Evolutionary conservation across 2,113 vertebrate species (phyloP).

Genomic region (Suricata suricatta): DNA sequence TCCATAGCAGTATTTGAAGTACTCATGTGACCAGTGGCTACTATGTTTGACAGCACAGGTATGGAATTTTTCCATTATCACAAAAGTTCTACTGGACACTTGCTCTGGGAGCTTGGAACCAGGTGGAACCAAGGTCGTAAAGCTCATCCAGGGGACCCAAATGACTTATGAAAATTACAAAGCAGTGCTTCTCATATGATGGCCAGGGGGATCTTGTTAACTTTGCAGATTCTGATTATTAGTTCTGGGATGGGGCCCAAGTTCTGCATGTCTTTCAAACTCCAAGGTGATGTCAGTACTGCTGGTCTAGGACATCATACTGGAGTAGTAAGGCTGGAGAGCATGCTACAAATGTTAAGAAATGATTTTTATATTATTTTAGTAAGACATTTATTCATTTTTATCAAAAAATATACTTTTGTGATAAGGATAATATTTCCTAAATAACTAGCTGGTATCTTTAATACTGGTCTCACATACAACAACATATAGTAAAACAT

Average conservation of each 20-base stretch:
- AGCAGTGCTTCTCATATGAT: neutral
- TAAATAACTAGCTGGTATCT: neutral
- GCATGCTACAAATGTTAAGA: neutral
- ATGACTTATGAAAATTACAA: neutral
- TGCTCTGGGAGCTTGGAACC: neutral
- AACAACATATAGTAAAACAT: neutral
- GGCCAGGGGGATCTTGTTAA: neutral
- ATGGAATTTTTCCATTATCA: neutral
- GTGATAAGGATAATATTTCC: neutral
- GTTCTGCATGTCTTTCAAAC: neutral
- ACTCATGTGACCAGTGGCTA: neutral
- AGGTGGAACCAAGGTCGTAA: neutral
- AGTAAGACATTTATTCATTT: neutral
- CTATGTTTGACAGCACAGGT: neutral
- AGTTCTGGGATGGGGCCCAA: neutral
- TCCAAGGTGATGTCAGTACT: neutral
- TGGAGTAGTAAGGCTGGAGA: neutral
- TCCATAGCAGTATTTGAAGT: neutral
- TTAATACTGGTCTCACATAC: neutral
- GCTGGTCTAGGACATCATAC: neutral
- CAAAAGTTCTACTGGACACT: neutral
- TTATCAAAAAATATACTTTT: neutral
- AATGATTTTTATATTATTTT: neutral
- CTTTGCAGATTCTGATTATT: neutral
- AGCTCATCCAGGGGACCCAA: neutral